Percentiles rank a stretch among this genome's conserved stretches.
These are phyloP conservation scores for Lasioglossum albipes DNA, from an alignment of 1,140 invertebrate species.

Conservation along the genomic window DNA sequence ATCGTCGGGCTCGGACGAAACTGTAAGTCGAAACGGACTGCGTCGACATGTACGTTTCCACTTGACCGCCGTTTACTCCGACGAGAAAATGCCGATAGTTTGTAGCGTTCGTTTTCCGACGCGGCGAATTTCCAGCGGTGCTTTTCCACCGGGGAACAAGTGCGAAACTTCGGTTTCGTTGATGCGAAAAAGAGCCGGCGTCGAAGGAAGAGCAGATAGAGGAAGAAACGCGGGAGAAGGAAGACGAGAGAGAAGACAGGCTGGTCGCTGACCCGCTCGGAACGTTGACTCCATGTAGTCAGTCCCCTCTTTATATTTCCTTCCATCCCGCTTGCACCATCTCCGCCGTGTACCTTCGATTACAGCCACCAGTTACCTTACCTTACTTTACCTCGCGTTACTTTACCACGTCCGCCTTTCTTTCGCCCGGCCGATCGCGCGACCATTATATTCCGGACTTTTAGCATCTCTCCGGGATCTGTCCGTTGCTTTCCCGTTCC, in stretches of 20 bases:
- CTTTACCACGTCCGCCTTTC: conserved; percentile 47
- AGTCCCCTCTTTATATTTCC: conserved; percentile 74
- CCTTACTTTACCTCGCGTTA: conserved; percentile 53
- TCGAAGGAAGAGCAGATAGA: conserved; percentile 27
- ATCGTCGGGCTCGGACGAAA: neutral
- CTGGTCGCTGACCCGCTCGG: conserved; percentile 80
- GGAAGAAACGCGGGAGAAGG: conserved; percentile 14
- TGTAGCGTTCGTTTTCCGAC: neutral
- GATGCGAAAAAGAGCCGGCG: conserved; percentile 27
- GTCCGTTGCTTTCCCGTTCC: neutral
- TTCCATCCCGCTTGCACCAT: conserved; percentile 66
- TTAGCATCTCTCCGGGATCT: conserved; percentile 7
- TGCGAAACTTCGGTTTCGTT: conserved; percentile 39
- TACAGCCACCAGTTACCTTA: conserved; percentile 65
- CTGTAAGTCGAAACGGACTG: neutral
- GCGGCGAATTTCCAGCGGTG: neutral
- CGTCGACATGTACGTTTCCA: no score
- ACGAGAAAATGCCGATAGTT: no score
- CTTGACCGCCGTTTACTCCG: no score
- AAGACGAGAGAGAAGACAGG: conserved; percentile 41
- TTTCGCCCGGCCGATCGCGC: conserved; percentile 24
- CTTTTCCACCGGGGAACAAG: neutral
- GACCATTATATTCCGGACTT: conserved; percentile 15
- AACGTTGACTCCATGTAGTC: conserved; percentile 80
- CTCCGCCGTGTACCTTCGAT: conserved; percentile 63